A percentile compares a stretch with the other conserved stretches of the same genome.
These are phyloP conservation scores for Drosophila pandora DNA, from an alignment of 1,140 invertebrate genomes.

Conservation along the genomic window DNA sequence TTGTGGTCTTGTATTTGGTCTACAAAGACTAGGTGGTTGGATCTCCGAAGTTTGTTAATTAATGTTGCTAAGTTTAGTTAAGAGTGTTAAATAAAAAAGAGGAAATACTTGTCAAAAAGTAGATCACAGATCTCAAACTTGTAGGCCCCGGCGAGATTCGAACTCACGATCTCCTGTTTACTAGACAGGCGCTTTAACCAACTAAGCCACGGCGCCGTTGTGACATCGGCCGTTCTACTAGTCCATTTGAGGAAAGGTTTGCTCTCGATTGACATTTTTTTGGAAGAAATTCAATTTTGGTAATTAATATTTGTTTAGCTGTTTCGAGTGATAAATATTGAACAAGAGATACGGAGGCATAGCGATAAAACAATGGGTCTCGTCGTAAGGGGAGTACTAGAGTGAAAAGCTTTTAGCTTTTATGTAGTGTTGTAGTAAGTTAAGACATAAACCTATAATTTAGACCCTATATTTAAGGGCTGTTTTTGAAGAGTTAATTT, in stretches of 20 bases:
- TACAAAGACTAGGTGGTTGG: slow-evolving; percentile 62
- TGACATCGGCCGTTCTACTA: slow-evolving; percentile 3
- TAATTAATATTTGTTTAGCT: slow-evolving; percentile 55
- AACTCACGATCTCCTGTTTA: slow-evolving; percentile 87
- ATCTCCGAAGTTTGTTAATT: slow-evolving; percentile 4
- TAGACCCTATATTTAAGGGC: background rate
- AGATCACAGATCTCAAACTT: background rate
- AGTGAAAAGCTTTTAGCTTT: slow-evolving; percentile 7
- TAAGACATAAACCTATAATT: background rate
- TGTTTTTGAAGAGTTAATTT: background rate
- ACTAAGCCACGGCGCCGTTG: slow-evolving; percentile 86
- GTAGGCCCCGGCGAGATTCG: slow-evolving; percentile 86
- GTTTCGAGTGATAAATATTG: slow-evolving; percentile 25
- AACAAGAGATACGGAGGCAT: background rate
- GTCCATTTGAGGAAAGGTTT: slow-evolving; percentile 16
- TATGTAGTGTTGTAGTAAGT: background rate
- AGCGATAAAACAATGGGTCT: background rate
- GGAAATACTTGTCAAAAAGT: slow-evolving; percentile 1
- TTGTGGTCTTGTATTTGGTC: slow-evolving; percentile 77
- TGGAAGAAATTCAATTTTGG: slow-evolving; percentile 17
- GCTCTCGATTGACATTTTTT: background rate
- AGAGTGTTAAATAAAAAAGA: slow-evolving; percentile 9
- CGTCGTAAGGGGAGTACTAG: too few species aligned
- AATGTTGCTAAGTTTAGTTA: slow-evolving; percentile 33
- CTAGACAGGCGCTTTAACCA: slow-evolving; percentile 87